Percentiles rank a stretch among this genome's conserved stretches.
Evolutionary conservation across 2,888 invertebrate genomes (phyloP).

Genomic region (Autographa gamma): DNA sequence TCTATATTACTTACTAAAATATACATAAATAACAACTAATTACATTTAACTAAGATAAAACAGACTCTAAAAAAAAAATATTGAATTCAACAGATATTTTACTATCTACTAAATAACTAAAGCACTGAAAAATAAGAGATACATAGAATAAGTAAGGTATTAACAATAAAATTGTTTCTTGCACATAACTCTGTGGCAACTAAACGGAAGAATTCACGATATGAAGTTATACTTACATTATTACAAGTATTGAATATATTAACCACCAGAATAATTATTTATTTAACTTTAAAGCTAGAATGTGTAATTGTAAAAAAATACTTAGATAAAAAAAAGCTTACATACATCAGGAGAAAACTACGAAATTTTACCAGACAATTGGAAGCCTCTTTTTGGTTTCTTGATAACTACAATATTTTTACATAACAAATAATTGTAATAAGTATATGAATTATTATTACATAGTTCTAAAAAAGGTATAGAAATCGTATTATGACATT

Average conservation of each 20-base stretch:
- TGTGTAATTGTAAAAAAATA: not conserved
- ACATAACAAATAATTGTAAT: too few relatives aligned
- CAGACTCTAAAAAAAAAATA: not conserved
- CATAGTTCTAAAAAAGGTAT: too few relatives aligned
- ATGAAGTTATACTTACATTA: conserved; percentile 28
- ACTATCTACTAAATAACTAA: not conserved
- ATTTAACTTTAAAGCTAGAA: not conserved
- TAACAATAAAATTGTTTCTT: conserved; percentile 32
- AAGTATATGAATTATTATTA: too few relatives aligned
- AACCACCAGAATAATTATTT: not conserved
- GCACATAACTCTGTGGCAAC: conserved; percentile 74
- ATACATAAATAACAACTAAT: not conserved
- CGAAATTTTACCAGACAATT: not conserved
- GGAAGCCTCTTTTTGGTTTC: not conserved
- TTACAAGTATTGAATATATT: not conserved
- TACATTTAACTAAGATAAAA: not conserved
- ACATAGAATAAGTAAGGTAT: conserved; percentile 2
- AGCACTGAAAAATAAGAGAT: not conserved
- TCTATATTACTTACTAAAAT: not conserved
- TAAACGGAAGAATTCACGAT: conserved; percentile 85
- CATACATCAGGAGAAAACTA: not conserved
- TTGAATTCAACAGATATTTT: not conserved
- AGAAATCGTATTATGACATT: too few relatives aligned
- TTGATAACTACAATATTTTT: too few relatives aligned
- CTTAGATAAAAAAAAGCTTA: too few relatives aligned